Conservation (phyloP, 1,140 invertebrate species). For the Macrobrachium nipponense region DNA sequence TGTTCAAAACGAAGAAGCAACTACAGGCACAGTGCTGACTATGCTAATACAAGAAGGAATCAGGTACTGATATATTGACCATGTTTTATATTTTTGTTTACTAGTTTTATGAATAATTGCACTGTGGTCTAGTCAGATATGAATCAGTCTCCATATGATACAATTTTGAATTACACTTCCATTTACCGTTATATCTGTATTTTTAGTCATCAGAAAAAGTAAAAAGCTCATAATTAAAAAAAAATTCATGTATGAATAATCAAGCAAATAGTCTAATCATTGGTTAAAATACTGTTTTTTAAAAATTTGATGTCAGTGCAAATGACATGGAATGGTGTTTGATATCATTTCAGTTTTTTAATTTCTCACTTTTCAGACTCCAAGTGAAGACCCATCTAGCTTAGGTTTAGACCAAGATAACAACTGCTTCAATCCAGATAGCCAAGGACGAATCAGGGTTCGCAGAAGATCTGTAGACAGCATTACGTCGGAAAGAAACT, state of each 20-base stretch:
- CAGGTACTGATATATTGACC: not conserved
- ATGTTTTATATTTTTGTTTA: no score
- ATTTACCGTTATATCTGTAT: no score
- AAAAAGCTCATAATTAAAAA: no score
- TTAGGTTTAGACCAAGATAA: slow-evolving; percentile 24
- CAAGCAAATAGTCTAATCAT: no score
- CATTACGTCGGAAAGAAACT: slow-evolving; percentile 20
- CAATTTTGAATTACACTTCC: no score
- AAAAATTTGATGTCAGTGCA: not conserved
- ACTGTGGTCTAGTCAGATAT: no score
- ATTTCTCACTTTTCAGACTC: slow-evolving; percentile 27
- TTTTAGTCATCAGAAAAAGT: no score
- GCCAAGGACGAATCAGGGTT: slow-evolving; percentile 50
- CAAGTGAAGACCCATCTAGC: slow-evolving; percentile 17
- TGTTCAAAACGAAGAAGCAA: slow-evolving; percentile 67
- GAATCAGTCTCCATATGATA: no score
- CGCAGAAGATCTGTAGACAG: slow-evolving; percentile 59
- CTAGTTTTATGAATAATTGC: no score
- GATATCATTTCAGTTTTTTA: not conserved
- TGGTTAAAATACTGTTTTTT: not conserved
- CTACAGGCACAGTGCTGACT: slow-evolving; percentile 49
- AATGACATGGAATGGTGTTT: not conserved
- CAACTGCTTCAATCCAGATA: slow-evolving; percentile 28
- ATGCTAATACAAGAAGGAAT: slow-evolving; percentile 30
- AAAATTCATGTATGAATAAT: no score